Conservation (phyloP, 2,113 vertebrate genomes). For the Nesoenas mayeri region DNA sequence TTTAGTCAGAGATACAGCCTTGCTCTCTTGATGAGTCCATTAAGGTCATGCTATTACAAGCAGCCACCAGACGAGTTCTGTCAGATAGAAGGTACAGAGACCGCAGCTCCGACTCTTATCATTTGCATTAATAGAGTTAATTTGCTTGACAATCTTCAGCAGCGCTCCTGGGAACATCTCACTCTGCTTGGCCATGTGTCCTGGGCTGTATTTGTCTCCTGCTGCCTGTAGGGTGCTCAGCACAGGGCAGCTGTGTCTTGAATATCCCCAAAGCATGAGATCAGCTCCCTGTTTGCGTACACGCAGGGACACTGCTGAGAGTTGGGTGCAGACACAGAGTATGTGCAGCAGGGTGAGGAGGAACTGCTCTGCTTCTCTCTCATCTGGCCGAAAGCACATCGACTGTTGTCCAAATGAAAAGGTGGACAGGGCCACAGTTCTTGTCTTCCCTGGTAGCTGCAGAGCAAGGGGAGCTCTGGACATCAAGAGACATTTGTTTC, state of each 20-base stretch:
- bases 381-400: accelerated
- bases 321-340: background rate
- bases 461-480: no score
- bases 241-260: background rate
- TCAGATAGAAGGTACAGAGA: slow-evolving; percentile 16
- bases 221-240: background rate
- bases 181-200: background rate
- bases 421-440: no score
- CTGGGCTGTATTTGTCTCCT: background rate
- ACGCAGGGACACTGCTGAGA: background rate
- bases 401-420: background rate
- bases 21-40: slow-evolving; percentile 38
- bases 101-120: slow-evolving; percentile 17
- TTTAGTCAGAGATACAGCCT: background rate
- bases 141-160: slow-evolving; percentile 38
- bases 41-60: slow-evolving; percentile 53
- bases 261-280: background rate
- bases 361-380: background rate
- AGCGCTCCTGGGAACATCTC: background rate
- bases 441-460: no score
- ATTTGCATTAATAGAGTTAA: slow-evolving; percentile 53
- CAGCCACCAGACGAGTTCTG: slow-evolving; percentile 51
- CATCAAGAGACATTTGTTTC: no score
- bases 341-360: background rate
- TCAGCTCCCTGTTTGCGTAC: background rate